Base-by-base conservation (phyloP, 1,140 invertebrate species). In the Diorhabda carinulata region DNA sequence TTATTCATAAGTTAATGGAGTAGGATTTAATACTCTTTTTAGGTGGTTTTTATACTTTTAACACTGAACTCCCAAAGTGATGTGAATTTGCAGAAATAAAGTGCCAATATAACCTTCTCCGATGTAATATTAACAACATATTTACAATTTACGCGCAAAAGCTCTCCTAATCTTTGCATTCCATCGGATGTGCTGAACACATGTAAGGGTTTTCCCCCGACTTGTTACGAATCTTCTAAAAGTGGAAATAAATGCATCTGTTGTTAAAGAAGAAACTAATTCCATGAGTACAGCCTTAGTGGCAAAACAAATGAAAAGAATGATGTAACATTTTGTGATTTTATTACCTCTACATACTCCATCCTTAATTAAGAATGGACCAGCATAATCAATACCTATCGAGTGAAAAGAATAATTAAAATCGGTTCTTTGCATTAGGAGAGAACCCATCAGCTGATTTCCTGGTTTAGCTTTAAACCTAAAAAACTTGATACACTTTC, bases 261-360 rank as follows among this genome's bases (percentile, higher is more conserved):
- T 80, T 8, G 74, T 70, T 4, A 84, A 66, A 25, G 73, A 76
- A n/a, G 67, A 66, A 0, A 74, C 79, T 0, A 80, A 42, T 67
- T 84, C 83, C 3, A 84, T 10, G 66, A 85, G 82, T 2, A 84
- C 72, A 0, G 82, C 82, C 64, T 81, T 70, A 5, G 75, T 79
- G 60, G 66, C 77, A 61, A 72, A 77, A 57, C 70, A 71, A 25
- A 70, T 47, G 25, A 57, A 66, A 56, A 43, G 8, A 43, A 8
- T n/a, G 9, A 69, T 40, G 67, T 76, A 76, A 63, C 65, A 65
- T 68, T 74, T 76, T 59, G 66, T n/a, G 10, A 73, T 41, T 69
- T 68, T 77, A 10, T 71, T 64, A 5, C 74, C 75, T 40, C 77
- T 66, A 9, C 72, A 64, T 43, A 66, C 69, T 10, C 68, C 67